A percentile compares a stretch with the other conserved stretches of the same genome.
phyloP scores from a whole-genome alignment of 2,797 vertebrate species.

The Hydrophis major region DNA sequence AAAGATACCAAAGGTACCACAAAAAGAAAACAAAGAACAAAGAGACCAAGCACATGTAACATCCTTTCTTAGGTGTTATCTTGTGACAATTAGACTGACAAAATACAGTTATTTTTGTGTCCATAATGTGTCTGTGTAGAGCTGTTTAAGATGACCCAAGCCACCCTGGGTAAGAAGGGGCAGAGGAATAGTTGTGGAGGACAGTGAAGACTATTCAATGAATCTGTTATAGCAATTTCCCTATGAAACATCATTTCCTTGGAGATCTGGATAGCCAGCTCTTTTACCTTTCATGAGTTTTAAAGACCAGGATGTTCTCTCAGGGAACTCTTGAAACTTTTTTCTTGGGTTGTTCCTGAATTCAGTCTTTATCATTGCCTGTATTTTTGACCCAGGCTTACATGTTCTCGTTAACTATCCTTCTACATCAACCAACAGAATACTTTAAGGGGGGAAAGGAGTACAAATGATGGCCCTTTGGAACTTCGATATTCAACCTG shows the following conservation, averaged over 20 bases:
- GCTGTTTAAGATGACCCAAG: neutral
- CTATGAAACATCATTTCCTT: neutral
- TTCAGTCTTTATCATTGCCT: neutral
- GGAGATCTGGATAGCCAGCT: neutral
- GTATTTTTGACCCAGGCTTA: neutral
- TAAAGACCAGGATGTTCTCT: neutral
- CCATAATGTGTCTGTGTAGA: neutral
- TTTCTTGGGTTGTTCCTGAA: neutral
- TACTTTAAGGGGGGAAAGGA: neutral
- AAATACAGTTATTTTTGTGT: neutral
- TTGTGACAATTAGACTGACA: neutral
- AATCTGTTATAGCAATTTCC: neutral
- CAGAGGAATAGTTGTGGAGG: neutral
- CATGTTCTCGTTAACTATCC: neutral
- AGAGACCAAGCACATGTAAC: neutral
- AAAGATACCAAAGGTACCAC: neutral
- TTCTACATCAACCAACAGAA: neutral
- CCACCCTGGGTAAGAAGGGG: neutral
- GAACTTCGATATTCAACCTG: neutral
- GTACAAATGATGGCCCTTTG: neutral
- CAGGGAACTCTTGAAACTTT: neutral
- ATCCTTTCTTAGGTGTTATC: neutral
- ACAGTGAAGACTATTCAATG: neutral
- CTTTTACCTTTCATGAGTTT: neutral
- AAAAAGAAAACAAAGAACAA: neutral